Evolutionary conservation across 2,888 invertebrate genomes (phyloP).

Genomic region (Nysson spinosus): DNA sequence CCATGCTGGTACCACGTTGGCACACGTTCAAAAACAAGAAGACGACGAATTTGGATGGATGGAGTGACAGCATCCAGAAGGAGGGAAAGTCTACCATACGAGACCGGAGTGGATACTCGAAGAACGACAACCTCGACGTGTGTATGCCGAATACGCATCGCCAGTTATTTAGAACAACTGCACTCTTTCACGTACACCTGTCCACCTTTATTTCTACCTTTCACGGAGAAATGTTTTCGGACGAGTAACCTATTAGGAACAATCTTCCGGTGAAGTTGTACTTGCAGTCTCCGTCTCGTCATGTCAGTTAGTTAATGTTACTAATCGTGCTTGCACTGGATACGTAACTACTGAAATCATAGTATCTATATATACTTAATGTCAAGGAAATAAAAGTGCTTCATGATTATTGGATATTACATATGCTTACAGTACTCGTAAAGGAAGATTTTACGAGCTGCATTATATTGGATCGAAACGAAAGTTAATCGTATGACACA

Average conservation of each 20-base stretch:
- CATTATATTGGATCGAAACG: no score
- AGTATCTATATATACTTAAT: no score
- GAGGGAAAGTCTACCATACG: not conserved
- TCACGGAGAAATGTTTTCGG: slow-evolving; percentile 2
- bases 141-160: slow-evolving; percentile 54
- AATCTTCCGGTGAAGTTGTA: not conserved
- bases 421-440: no score
- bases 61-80: not conserved
- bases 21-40: slow-evolving; percentile 38
- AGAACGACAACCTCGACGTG: slow-evolving; percentile 60
- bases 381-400: no score
- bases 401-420: no score
- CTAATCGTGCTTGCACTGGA: no score
- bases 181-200: slow-evolving; percentile 45
- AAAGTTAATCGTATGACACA: no score
- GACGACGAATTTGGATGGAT: slow-evolving; percentile 5
- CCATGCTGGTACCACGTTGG: slow-evolving; percentile 21
- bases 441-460: no score
- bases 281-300: no score
- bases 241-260: not conserved
- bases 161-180: slow-evolving; percentile 52
- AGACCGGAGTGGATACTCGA: slow-evolving; percentile 39
- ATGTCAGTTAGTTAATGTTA: no score
- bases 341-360: no score
- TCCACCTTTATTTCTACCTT: slow-evolving; percentile 54